phyloP scores from a whole-genome alignment of 1,140 invertebrate species.

The Zaprionus kolodkinae region DNA sequence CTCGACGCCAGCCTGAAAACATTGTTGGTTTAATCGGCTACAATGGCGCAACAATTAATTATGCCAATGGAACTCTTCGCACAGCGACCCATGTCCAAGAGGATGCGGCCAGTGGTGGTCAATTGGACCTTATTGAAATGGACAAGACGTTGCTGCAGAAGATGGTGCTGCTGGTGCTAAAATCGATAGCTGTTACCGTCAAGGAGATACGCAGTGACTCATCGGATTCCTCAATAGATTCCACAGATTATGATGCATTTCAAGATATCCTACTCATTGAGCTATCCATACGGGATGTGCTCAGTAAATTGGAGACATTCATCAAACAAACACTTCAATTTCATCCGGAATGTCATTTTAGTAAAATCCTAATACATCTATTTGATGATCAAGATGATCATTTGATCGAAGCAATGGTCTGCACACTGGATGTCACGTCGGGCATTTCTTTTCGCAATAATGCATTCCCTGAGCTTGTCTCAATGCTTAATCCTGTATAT shows the following conservation, averaged over 20 bases:
- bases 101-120: slow-evolving; percentile 40
- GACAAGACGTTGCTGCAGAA: slow-evolving; percentile 92
- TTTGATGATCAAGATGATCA: slow-evolving; percentile 96
- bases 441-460: slow-evolving; percentile 93
- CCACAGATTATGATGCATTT: slow-evolving; percentile 92
- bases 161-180: slow-evolving; percentile 92
- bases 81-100: slow-evolving; percentile 57
- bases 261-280: slow-evolving; percentile 95
- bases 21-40: slow-evolving; percentile 86
- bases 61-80: slow-evolving; percentile 39
- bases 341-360: slow-evolving; percentile 93
- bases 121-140: slow-evolving; percentile 80
- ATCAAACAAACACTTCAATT: slow-evolving; percentile 92
- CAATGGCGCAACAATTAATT: slow-evolving; percentile 81
- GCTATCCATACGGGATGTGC: slow-evolving; percentile 92
- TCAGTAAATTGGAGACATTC: slow-evolving; percentile 92
- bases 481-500: slow-evolving; percentile 91
- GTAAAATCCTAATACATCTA: slow-evolving; percentile 94
- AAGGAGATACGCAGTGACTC: slow-evolving; percentile 94
- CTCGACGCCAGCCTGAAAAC: slow-evolving; percentile 84
- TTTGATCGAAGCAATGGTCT: slow-evolving; percentile 96
- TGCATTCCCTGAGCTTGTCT: slow-evolving; percentile 90
- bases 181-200: slow-evolving; percentile 94
- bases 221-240: slow-evolving; percentile 92
- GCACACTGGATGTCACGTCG: slow-evolving; percentile 93